Percentiles rank a stretch among this genome's conserved stretches.
phyloP scores from a whole-genome alignment of 2,888 invertebrate genomes.

The Pseudococcus longispinus region DNA sequence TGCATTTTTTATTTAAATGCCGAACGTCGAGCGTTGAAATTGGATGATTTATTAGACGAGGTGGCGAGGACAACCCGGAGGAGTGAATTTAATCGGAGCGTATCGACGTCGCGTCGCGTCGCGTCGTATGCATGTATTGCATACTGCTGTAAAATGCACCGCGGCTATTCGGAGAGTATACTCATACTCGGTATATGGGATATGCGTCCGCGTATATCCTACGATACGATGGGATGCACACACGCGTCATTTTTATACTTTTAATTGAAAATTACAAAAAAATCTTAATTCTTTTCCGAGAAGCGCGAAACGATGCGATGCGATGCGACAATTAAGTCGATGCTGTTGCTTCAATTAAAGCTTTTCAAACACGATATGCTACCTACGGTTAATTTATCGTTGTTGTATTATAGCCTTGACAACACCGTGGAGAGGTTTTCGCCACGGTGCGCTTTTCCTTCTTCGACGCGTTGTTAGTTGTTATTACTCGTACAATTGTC shows the following conservation, averaged over 20 bases:
- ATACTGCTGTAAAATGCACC: background rate
- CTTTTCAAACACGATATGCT: conserved; percentile 16
- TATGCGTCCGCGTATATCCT: too few relatives aligned
- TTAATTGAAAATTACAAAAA: conserved; percentile 33
- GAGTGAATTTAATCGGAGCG: conserved; percentile 4
- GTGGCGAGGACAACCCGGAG: too few relatives aligned
- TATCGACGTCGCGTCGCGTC: too few relatives aligned
- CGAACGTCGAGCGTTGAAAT: too few relatives aligned
- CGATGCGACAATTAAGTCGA: conserved; percentile 10
- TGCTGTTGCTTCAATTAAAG: conserved; percentile 23
- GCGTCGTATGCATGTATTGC: too few relatives aligned
- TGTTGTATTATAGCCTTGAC: background rate
- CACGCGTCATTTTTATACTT: conserved; percentile 6
- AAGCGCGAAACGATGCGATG: conserved; percentile 14
- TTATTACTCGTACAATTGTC: too few relatives aligned
- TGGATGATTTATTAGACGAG: conserved; percentile 9
- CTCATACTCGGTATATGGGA: background rate
- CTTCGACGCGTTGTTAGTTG: too few relatives aligned
- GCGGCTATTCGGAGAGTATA: too few relatives aligned
- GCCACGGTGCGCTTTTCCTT: background rate
- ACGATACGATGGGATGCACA: background rate
- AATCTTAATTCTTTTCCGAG: conserved; percentile 19
- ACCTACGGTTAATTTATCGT: conserved; percentile 41
- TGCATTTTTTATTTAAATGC: conserved; percentile 9
- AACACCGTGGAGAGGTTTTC: background rate